Conservation (phyloP, 2,888 invertebrate species). For the Diploptera punctata region DNA sequence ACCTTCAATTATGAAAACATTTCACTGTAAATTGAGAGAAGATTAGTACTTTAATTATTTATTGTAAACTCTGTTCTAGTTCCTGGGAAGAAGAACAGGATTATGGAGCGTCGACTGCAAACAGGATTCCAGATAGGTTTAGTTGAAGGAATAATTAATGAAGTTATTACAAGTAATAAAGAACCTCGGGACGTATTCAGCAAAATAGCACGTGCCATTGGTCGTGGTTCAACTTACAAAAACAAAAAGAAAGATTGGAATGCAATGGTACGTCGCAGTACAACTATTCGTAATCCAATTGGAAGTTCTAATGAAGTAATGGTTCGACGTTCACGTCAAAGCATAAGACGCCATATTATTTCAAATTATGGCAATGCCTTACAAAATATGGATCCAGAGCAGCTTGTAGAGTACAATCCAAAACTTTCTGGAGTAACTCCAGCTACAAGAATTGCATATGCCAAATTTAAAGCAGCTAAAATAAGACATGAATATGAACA, state of each 20-base stretch:
- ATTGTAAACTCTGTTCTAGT: too few relatives aligned
- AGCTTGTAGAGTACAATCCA: slow-evolving; percentile 82
- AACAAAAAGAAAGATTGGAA: slow-evolving; percentile 74
- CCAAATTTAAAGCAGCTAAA: slow-evolving; percentile 84
- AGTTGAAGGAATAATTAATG: slow-evolving; percentile 80
- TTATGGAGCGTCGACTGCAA: slow-evolving; percentile 83
- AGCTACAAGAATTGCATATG: slow-evolving; percentile 82
- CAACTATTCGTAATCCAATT: slow-evolving; percentile 74
- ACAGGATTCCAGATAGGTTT: slow-evolving; percentile 92
- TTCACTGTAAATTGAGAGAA: too few relatives aligned
- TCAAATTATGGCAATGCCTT: slow-evolving; percentile 68
- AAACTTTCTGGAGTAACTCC: slow-evolving; percentile 76
- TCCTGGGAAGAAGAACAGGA: slow-evolving; percentile 79
- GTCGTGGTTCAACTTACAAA: slow-evolving; percentile 57
- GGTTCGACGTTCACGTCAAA: slow-evolving; percentile 70
- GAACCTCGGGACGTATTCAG: slow-evolving; percentile 78
- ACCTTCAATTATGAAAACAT: too few relatives aligned
- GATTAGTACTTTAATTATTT: too few relatives aligned
- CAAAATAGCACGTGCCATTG: slow-evolving; percentile 83
- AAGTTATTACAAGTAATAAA: slow-evolving; percentile 71
- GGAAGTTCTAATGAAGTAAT: slow-evolving; percentile 75
- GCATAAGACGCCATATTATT: slow-evolving; percentile 72
- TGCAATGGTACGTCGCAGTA: slow-evolving; percentile 73
- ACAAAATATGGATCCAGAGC: slow-evolving; percentile 73
- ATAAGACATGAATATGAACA: slow-evolving; percentile 63